Conservation (phyloP, 2,797 vertebrate species). For the Anabas testudineus region DNA sequence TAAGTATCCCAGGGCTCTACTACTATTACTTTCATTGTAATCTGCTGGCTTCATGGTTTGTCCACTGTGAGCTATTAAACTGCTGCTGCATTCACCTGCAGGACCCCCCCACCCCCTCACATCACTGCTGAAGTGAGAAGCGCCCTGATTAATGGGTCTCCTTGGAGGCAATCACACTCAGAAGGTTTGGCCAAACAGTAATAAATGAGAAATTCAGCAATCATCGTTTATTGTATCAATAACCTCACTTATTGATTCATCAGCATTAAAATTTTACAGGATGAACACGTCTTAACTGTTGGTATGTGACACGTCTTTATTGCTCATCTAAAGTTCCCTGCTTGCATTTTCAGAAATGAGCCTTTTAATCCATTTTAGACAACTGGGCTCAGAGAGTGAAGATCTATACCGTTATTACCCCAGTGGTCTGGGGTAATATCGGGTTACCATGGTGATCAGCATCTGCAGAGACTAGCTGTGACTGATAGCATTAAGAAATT, state of each 20-base stretch:
- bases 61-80: conserved; percentile 69
- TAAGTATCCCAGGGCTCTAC: conserved; percentile 12
- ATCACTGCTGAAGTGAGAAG: conserved; percentile 69
- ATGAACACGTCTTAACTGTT: conserved; percentile 40
- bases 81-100: conserved; percentile 61
- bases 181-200: conserved; percentile 54
- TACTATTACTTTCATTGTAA: conserved; percentile 40
- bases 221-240: conserved; percentile 68
- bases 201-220: conserved; percentile 66
- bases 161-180: conserved; percentile 66
- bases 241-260: conserved; percentile 63
- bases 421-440: conserved; percentile 16
- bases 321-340: conserved; percentile 20
- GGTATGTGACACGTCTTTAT: conserved; percentile 24
- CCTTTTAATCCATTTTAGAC: conserved; percentile 33
- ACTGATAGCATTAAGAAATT: conserved; percentile 49
- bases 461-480: conserved; percentile 31
- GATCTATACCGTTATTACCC: conserved; percentile 18
- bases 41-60: conserved; percentile 60
- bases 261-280: conserved; percentile 59
- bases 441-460: conserved; percentile 50
- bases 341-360: conserved; percentile 28
- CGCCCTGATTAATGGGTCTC: conserved; percentile 77
- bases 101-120: conserved; percentile 48
- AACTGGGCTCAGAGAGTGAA: conserved; percentile 8